Base-by-base conservation (phyloP, 2,797 vertebrate species). In the Brachyalestes nurse region DNA sequence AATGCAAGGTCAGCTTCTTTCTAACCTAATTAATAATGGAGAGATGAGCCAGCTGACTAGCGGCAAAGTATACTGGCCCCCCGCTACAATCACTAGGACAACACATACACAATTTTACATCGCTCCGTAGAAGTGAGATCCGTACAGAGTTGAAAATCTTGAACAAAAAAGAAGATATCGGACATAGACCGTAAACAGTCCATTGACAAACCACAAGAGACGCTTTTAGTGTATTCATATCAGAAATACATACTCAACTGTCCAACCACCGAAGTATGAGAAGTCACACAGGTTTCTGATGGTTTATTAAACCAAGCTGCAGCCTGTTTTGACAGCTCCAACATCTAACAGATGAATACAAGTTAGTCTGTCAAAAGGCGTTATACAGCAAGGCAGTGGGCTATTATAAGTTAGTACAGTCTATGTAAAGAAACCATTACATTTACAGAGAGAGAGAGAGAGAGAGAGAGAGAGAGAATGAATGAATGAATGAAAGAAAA, bases 11-110 rank as follows among this genome's bases (percentile, higher is more conserved):
- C 91, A 91, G 87, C 83, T 85, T 89, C 88, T 86, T 88, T 90
- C 88, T 90, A 90, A 88, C 86, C 87, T 84, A 80, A 95, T 95
- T 89, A 95, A 95, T 95, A 93, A 95, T 95, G 86, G 83, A 95
- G 88, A 77, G 90, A 88, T 86, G 89, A 88, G 86, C 90, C 94
- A 94, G 93, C 92, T 94, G 94, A 94, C 92, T 79, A 87, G 88
- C 86, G 88, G 87, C 86, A 90, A 89, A 82, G 83, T 86, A 88
- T 88, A 89, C 88, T 90, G 87, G 87, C 86, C 70, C 60, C 57
- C 28, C 60, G 72, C 83, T 86, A 87, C 91, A 88, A 93, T 93
- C 90, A 89, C 92, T 91, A 89, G 85, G 90, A 89, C 90, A 90
- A 91, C 92, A 85, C 85, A 87, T 78, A 80, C 86, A 8, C 19